Conservation (phyloP, 2,113 vertebrate genomes). For the Aix galericulata region DNA sequence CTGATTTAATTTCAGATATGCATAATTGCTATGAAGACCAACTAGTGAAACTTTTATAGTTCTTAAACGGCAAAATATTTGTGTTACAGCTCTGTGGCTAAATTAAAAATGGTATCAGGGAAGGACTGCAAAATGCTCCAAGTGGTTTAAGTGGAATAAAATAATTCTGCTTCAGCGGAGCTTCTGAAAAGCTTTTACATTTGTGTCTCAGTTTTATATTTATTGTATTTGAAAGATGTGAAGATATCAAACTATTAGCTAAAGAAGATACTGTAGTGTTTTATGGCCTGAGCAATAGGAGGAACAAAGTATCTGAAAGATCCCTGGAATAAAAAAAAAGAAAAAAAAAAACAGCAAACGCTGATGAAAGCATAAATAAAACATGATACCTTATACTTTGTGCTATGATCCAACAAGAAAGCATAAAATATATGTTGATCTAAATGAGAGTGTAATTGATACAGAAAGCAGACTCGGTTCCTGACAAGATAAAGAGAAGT, state of each 20-base stretch:
- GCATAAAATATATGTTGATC: not conserved
- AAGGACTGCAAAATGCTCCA: constrained; percentile 17
- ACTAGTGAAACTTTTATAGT: constrained; percentile 6
- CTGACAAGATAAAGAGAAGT: not conserved
- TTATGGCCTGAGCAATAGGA: not conserved
- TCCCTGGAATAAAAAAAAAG: not conserved
- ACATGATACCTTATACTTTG: not conserved
- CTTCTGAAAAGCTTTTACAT: not conserved
- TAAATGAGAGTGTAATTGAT: not conserved
- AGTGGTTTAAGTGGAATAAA: not conserved
- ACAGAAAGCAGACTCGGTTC: not conserved
- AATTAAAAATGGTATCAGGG: constrained; percentile 26
- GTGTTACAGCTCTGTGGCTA: not conserved
- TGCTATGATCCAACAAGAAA: not conserved
- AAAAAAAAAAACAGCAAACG: not conserved
- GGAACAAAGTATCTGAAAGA: not conserved
- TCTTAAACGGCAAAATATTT: constrained; percentile 11
- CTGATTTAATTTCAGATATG: constrained; percentile 60
- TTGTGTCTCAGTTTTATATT: not conserved
- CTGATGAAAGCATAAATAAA: not conserved
- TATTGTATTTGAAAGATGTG: not conserved
- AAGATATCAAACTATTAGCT: not conserved
- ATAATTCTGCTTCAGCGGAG: not conserved
- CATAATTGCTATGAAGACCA: constrained; percentile 10
- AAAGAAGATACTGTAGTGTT: not conserved